A percentile compares a stretch with the other conserved stretches of the same genome.
phyloP scores from a whole-genome alignment of 2,888 invertebrate genomes.

The Acanthoscelides obtectus region DNA sequence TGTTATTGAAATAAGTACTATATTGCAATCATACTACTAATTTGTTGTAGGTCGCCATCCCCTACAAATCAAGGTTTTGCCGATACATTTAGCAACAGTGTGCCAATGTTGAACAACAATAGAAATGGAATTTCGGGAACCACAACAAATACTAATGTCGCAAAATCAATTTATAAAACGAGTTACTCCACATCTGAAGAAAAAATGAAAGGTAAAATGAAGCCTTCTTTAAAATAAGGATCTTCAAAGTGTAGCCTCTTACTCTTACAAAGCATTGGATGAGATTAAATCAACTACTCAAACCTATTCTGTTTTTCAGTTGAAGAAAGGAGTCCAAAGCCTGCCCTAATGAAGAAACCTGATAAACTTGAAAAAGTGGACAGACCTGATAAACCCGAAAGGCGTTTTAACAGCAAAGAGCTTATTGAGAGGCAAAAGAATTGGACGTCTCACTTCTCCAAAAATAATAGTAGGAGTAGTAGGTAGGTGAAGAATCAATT shows the following conservation, averaged over 20 bases:
- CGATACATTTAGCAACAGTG: slow-evolving; percentile 54
- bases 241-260: no score
- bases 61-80: slow-evolving; percentile 44
- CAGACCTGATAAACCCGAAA: slow-evolving; percentile 80
- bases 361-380: slow-evolving; percentile 48
- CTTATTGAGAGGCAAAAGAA: slow-evolving; percentile 86
- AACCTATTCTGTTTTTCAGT: no score
- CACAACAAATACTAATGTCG: slow-evolving; percentile 33
- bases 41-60: slow-evolving; percentile 46
- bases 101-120: slow-evolving; percentile 47
- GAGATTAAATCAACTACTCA: no score
- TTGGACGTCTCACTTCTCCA: slow-evolving; percentile 88
- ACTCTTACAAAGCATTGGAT: no score
- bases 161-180: slow-evolving; percentile 1
- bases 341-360: slow-evolving; percentile 54
- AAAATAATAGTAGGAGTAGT: slow-evolving; percentile 54
- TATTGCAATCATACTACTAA: no score
- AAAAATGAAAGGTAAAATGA: background rate
- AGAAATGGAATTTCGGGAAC: slow-evolving; percentile 18
- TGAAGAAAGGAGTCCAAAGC: slow-evolving; percentile 29
- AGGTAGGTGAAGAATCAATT: slow-evolving; percentile 1
- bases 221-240: no score
- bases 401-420: slow-evolving; percentile 78
- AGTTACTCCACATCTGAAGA: background rate
- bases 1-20: no score